A percentile compares a stretch with the other conserved stretches of the same genome.
These are phyloP conservation scores for Nudaria mundana DNA, from an alignment of 2,888 invertebrate species.

Conservation along the genomic window DNA sequence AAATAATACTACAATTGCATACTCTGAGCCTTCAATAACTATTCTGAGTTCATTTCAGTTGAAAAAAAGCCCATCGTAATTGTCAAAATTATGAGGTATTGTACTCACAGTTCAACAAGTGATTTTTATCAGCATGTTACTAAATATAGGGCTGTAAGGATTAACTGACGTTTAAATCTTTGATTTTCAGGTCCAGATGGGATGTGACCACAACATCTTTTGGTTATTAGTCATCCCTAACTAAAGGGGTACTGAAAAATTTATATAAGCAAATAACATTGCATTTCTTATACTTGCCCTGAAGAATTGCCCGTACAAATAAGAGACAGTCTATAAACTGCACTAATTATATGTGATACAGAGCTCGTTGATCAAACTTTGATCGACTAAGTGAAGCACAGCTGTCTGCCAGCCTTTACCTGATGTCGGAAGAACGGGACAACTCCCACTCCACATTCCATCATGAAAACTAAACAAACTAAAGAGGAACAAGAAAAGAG, in stretches of 20 bases:
- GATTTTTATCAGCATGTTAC: slow-evolving; percentile 42
- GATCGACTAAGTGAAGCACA: slow-evolving; percentile 42
- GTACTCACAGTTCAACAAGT: slow-evolving; percentile 31
- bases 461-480: slow-evolving; percentile 76
- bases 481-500: slow-evolving; percentile 73
- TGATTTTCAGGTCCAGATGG: slow-evolving; percentile 63
- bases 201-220: slow-evolving; percentile 43
- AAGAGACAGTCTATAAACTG: slow-evolving; percentile 19
- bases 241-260: slow-evolving; percentile 38
- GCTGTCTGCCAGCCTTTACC: slow-evolving; percentile 54
- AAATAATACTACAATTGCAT: slow-evolving; percentile 33
- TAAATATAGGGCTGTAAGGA: slow-evolving; percentile 33
- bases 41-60: slow-evolving; percentile 22
- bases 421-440: slow-evolving; percentile 75
- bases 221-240: slow-evolving; percentile 45
- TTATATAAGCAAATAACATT: slow-evolving; percentile 31
- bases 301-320: too few species aligned
- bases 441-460: slow-evolving; percentile 75
- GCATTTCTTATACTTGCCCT: slow-evolving; percentile 35
- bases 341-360: slow-evolving; percentile 18
- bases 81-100: slow-evolving; percentile 24
- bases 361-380: slow-evolving; percentile 38
- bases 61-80: slow-evolving; percentile 17
- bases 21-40: slow-evolving; percentile 24
- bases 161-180: slow-evolving; percentile 35